Base-by-base conservation (phyloP, 92 coral and sea anemone genomes). In the Palythoa caribaeorum region DNA sequence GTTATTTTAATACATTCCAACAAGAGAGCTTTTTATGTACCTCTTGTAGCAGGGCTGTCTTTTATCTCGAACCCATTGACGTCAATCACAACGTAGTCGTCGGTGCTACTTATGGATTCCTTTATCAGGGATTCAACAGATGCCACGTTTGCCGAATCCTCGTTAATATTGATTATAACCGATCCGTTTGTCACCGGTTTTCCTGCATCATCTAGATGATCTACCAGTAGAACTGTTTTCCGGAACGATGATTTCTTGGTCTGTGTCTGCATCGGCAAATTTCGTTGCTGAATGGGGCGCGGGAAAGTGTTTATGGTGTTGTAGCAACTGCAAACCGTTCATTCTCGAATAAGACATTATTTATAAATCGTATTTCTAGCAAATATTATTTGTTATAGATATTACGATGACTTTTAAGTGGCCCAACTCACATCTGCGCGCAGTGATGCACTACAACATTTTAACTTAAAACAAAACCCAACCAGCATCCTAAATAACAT, bases 11-110 rank as follows among this genome's bases (percentile, higher is more conserved):
- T 62, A 2, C 69, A 62, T 62, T n/a, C 69, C 9, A 62, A 28
- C 21, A 62, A 62, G 16, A 54, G 2, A 54, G 19, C 69, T 62
- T 62, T 62, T 17, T 15, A 62, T 6, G 69, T 17, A 62, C 69
- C 69, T 62, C 69, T 62, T 62, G 69, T 62, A 62, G 69, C 69
- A 16, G 69, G 69, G 36, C 69, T 62, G 6, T 62, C 35, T 62
- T 62, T 62, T 1, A 62, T 1, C 28, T 62, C 21, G 28, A 62
- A 62, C 3, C 69, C 69, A 62, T 17, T 62, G 2, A 62, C 69
- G 36, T 62, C 36, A 17, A 62, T 62, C 2, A 62, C 6, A 3
- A 62, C 69, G 35, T 62, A 62, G 69, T 62, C 36, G 35, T 62
- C 69, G 69, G 3, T 17, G 69, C 28, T 62, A 62, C 9, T 17